These are phyloP conservation scores for Calephelis nemesis DNA, from an alignment of 1,140 invertebrate species.

Conservation along the genomic window DNA sequence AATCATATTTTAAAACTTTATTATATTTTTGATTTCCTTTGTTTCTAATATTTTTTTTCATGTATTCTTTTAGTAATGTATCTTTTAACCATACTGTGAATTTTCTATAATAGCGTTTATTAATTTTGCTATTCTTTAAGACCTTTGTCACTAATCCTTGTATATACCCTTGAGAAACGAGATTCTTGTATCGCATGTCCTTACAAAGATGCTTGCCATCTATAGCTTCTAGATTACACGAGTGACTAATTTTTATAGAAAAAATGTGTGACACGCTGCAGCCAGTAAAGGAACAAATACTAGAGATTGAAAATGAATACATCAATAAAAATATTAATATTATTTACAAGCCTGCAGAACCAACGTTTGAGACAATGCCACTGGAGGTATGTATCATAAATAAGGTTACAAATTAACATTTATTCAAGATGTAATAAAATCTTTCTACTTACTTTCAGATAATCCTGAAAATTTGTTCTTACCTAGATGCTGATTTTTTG, in stretches of 20 bases:
- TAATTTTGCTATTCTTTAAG: background rate
- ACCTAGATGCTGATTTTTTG: slow-evolving; percentile 65
- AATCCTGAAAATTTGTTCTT: slow-evolving; percentile 74
- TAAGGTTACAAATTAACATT: background rate
- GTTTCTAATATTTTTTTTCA: background rate
- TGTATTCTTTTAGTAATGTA: too few species aligned
- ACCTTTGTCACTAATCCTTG: background rate
- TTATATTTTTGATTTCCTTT: too few species aligned
- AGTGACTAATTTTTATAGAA: slow-evolving; percentile 20
- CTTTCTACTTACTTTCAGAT: slow-evolving; percentile 55
- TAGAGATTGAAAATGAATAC: slow-evolving; percentile 47
- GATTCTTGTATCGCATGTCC: slow-evolving; percentile 31
- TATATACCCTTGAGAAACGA: slow-evolving; percentile 31
- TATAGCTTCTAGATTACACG: background rate
- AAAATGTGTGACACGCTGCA: slow-evolving; percentile 57
- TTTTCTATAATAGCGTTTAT: background rate
- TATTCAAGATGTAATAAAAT: background rate
- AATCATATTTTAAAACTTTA: too few species aligned
- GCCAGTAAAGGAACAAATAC: slow-evolving; percentile 45
- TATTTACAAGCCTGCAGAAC: slow-evolving; percentile 39
- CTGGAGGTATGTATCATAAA: slow-evolving; percentile 49
- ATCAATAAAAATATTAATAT: slow-evolving; percentile 28
- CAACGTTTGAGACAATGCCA: slow-evolving; percentile 53
- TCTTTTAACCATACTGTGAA: background rate
- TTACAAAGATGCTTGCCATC: slow-evolving; percentile 31